Base-by-base conservation (phyloP, 2,888 invertebrate genomes). In the Cantharis nigra region DNA sequence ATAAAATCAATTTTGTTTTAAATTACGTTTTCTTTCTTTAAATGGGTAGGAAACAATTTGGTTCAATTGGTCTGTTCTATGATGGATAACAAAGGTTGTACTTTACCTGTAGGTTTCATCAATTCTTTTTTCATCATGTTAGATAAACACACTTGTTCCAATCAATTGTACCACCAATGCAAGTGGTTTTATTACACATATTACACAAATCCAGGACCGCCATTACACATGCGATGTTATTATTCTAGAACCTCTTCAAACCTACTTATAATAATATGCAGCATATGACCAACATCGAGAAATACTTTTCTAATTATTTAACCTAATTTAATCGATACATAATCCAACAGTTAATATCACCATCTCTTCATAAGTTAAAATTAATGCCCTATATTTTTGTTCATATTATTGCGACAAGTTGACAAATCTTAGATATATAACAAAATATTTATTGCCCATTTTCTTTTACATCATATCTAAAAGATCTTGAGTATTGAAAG, bases 401-500 rank as follows among this genome's bases (percentile, higher is more conserved):
- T 49, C n/a, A 49, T 49, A n/a, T 33, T 33, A 33, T 33, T 33
- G 33, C 13, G 4, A 33, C 33, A 13, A 33, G 11, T 33, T 33
- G 13, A 33, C 33, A 33, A 33, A 33, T 33, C 30, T 30, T 30
- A 30, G 3, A 11, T 30, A 11, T 30, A 11, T 30, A 30, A 10
- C 10, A 30, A 16, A 16, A 16, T 11, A 13, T n/a, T n/a, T 49
- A 49, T 49, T 49, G 49, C n/a, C n/a, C n/a, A 11, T 5, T 5
- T 49, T n/a, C 4, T 65, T 62, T 78, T 63, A 82, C 76, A 78
- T 73, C 74, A 78, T 79, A 81, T 86, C 84, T 71, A 86, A 80
- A 71, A 84, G 82, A 71, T 86, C 85, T 82, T 87, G 87, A 16
- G 86, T 86, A 75, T 81, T 82, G 77, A 84, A 83, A 71, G 83